phyloP scores from a whole-genome alignment of 1,140 invertebrate genomes.

The Odontomachus brunneus region DNA sequence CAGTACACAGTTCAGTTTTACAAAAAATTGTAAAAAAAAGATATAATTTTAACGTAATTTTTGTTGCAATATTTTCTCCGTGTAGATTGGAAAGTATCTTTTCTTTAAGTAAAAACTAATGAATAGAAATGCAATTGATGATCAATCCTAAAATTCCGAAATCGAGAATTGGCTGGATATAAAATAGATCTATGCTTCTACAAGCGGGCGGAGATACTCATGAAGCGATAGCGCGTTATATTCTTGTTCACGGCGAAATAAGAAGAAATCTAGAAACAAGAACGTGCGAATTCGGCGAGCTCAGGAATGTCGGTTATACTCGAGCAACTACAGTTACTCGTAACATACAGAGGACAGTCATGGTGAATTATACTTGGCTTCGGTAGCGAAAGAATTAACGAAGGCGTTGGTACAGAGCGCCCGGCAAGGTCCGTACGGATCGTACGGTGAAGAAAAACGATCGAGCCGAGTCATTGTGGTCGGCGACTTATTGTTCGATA shows the following conservation, averaged over 20 bases:
- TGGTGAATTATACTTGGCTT: slow-evolving; percentile 36
- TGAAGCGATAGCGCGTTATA: not conserved
- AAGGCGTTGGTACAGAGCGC: slow-evolving; percentile 49
- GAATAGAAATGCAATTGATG: no score
- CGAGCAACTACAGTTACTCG: slow-evolving; percentile 25
- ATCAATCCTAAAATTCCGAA: no score
- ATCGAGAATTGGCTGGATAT: no score
- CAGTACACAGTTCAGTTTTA: no score
- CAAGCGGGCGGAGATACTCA: no score
- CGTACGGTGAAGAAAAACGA: slow-evolving; percentile 44
- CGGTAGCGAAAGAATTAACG: slow-evolving; percentile 54
- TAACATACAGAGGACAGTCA: slow-evolving; percentile 41
- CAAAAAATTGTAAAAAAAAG: no score
- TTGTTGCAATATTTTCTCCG: no score
- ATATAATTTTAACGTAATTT: no score
- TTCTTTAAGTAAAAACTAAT: no score
- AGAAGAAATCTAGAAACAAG: slow-evolving; percentile 21
- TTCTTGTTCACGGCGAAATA: not conserved
- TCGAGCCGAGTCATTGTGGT: slow-evolving; percentile 77
- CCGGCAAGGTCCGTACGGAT: slow-evolving; percentile 31
- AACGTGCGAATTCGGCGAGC: slow-evolving; percentile 54
- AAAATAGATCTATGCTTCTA: no score
- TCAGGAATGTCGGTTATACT: slow-evolving; percentile 46
- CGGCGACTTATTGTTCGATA: slow-evolving; percentile 80
- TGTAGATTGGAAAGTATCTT: no score